These are phyloP conservation scores for Lysiphlebus fabarum DNA, from an alignment of 1,140 invertebrate species.

Conservation along the genomic window DNA sequence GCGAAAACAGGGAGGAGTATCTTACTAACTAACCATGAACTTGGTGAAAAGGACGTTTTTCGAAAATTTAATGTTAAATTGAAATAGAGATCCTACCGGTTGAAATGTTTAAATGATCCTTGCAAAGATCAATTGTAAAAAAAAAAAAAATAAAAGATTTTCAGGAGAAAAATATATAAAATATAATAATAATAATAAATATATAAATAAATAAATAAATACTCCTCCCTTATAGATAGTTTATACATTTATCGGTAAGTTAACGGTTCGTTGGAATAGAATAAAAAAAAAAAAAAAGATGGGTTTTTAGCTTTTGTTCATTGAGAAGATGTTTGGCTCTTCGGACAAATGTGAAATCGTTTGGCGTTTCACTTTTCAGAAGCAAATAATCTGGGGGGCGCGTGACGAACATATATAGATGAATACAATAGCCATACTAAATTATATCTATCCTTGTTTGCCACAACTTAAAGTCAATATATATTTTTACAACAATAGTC, in stretches of 20 bases:
- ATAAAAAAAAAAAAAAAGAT: neutral
- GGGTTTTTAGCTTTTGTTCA: neutral
- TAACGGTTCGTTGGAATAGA: conserved; percentile 48
- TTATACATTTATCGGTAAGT: conserved; percentile 45
- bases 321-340: conserved; percentile 49
- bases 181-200: conserved; percentile 5
- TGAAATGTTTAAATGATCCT: neutral
- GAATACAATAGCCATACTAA: conserved; percentile 38
- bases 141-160: too few species aligned
- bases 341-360: conserved; percentile 27
- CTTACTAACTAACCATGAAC: conserved; percentile 44
- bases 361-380: neutral
- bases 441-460: conserved; percentile 20
- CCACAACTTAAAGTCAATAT: conserved; percentile 47
- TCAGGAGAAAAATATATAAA: neutral
- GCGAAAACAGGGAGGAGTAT: conserved; percentile 8
- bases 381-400: conserved; percentile 27
- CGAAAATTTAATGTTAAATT: conserved; percentile 32
- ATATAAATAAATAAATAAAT: conserved; percentile 13
- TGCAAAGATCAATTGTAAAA: neutral
- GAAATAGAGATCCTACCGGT: neutral
- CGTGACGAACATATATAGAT: conserved; percentile 47
- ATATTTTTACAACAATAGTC: conserved; percentile 34
- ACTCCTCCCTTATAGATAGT: neutral
- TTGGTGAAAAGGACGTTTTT: conserved; percentile 47